These are phyloP conservation scores for Orthosia gothica DNA, from an alignment of 2,888 invertebrate genomes.

Conservation along the genomic window DNA sequence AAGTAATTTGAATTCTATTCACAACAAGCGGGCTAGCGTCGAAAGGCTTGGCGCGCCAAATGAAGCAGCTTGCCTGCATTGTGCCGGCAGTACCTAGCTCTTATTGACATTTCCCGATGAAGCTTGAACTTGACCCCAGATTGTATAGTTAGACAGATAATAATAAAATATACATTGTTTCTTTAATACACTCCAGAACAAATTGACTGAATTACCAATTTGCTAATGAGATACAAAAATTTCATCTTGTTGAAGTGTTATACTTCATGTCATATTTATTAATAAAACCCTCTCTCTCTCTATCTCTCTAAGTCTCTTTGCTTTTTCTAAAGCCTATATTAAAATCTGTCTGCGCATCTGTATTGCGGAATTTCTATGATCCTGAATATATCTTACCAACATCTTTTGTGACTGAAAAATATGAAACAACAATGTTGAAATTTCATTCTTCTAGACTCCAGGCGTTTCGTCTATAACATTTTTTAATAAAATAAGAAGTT, in stretches of 20 bases:
- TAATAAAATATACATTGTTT: not conserved
- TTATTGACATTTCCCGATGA: slow-evolving; percentile 53
- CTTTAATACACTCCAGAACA: no score
- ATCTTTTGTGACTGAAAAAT: slow-evolving; percentile 26
- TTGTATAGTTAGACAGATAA: slow-evolving; percentile 6
- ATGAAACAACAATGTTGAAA: slow-evolving; percentile 53
- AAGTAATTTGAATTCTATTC: slow-evolving; percentile 89
- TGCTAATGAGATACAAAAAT: not conserved
- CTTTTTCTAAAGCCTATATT: not conserved
- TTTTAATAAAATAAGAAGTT: slow-evolving; percentile 58
- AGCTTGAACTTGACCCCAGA: slow-evolving; percentile 35
- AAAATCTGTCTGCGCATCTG: not conserved
- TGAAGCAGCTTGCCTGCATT: slow-evolving; percentile 82
- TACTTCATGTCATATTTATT: not conserved
- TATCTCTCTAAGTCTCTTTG: rapidly evolving
- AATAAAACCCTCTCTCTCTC: no score
- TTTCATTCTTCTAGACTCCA: slow-evolving; percentile 31
- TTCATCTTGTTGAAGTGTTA: not conserved
- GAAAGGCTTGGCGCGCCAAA: slow-evolving; percentile 82
- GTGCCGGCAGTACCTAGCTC: slow-evolving; percentile 40
- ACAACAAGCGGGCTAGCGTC: slow-evolving; percentile 81
- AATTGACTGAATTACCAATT: not conserved
- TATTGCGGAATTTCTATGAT: not conserved
- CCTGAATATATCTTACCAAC: slow-evolving; percentile 1
- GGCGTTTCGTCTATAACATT: slow-evolving; percentile 42